phyloP scores from a whole-genome alignment of 2,797 vertebrate genomes.

The Linurgus olivaceus region DNA sequence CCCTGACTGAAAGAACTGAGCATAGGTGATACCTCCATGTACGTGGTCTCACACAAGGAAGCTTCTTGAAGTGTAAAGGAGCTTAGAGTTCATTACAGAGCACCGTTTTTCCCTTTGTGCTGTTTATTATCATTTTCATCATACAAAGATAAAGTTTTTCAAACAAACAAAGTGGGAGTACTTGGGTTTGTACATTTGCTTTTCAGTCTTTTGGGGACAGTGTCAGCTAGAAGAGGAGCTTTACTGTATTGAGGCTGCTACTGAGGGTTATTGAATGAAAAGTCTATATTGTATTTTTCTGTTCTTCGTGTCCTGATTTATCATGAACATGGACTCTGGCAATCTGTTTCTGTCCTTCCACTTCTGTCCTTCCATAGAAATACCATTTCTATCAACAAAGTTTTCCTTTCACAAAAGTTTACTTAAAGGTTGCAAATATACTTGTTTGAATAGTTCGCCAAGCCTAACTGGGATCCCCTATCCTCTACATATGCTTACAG shows the following conservation, averaged over 20 bases:
- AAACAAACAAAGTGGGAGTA: background rate
- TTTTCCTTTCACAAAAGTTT: background rate
- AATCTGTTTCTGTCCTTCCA: background rate
- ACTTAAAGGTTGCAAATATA: background rate
- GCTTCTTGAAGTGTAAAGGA: background rate
- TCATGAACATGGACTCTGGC: background rate
- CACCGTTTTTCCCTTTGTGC: background rate
- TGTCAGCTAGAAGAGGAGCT: background rate
- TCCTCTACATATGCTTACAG: background rate
- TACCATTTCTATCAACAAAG: background rate
- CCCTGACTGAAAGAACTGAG: background rate
- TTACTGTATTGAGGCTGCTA: background rate
- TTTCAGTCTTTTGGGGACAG: background rate
- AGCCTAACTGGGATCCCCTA: background rate
- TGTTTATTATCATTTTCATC: background rate
- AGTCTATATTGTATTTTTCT: background rate
- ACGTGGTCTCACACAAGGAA: accelerated
- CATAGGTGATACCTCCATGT: accelerated
- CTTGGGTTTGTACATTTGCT: background rate
- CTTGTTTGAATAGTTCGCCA: background rate
- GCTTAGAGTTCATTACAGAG: background rate
- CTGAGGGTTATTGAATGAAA: background rate
- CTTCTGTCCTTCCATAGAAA: background rate
- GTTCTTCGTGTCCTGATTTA: background rate
- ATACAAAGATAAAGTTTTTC: background rate